These are phyloP conservation scores for Pelagia noctiluca DNA, from an alignment of 30 jellyfish, hydroid and myxozoan genomes.

Conservation along the genomic window DNA sequence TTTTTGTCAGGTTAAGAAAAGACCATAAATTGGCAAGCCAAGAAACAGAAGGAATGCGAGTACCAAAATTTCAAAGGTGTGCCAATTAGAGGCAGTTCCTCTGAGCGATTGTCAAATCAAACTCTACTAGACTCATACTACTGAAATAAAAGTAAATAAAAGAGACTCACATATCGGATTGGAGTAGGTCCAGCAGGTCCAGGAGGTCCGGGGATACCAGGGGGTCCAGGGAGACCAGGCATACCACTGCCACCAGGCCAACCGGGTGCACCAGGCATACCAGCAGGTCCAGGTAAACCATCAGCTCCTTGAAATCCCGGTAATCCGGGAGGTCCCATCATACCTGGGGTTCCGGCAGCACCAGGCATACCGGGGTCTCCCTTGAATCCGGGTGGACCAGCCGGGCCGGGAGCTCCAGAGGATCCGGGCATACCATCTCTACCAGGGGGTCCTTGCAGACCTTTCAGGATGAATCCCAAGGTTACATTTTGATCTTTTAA, in stretches of 20 bases:
- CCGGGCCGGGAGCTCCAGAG: conserved; percentile 99
- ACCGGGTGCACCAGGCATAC: conserved; percentile 99
- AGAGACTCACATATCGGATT: conserved; percentile 93
- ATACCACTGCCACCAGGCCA: conserved; percentile 99
- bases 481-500: conserved; percentile 99
- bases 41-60: no score
- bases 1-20: no score
- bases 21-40: no score
- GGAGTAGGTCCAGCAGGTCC: conserved; percentile 99
- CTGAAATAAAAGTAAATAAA: no score
- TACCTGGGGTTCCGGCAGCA: conserved; percentile 91
- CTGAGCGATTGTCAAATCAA: no score
- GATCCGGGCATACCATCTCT: conserved; percentile 99
- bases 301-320: conserved; percentile 98
- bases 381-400: conserved; percentile 98
- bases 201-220: conserved; percentile 99
- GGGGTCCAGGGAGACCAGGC: conserved; percentile 99
- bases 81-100: no score
- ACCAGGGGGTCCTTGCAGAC: conserved; percentile 99
- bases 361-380: conserved; percentile 99
- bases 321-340: conserved; percentile 95
- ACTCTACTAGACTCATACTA: no score
- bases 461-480: conserved; percentile 97
- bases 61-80: no score
- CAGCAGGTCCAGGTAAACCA: conserved; percentile 99